Base-by-base conservation (phyloP, 2,888 invertebrate species). In the Hedychridium roseum region DNA sequence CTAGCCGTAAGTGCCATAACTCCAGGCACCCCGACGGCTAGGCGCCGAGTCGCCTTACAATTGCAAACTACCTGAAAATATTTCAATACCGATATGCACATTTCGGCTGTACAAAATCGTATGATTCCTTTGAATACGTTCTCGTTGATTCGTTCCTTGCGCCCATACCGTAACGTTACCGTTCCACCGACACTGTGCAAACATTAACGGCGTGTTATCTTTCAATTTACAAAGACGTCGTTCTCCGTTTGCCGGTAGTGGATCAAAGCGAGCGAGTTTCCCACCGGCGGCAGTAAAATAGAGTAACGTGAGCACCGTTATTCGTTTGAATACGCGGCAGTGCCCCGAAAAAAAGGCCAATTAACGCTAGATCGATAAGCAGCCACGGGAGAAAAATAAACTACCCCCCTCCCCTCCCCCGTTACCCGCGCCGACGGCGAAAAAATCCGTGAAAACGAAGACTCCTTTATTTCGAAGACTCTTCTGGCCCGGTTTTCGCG, bases 281-380 rank as follows among this genome's bases (percentile, higher is more conserved):
- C 9, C 23, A 6, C 5, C 23, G 9, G 5, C 9, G 5, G 9
- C 5, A 23, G 9, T 9, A 9, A 23, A 23, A 23, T 23, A 9
- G 23, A 6, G 9, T 9, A 23, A 5, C 5, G 23, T 6, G 23
- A 5, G 5, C 23, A 9, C 9, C 9, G 23, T 23, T 23, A 15
- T 12, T 31, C 18, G 16, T 35, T 35, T 35, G 35, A 27, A 11
- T 21, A 41, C 41, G 21, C 23, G 14, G 32, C 41, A 16, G 17
- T 3, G 31, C 31, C 9, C 20, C 30, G 15, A 9, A 11, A 37
- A 35, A 28, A 15, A 11, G 36, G 6, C 30, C 37, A 43, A 43
- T 43, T 43, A 43, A 37, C 43, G 17, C 30, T 1, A n/a, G 30
- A 37, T 43, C 43, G 37, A 30, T 43, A 43, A 37, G 30, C 43